Percentiles rank a stretch among this genome's conserved stretches.
phyloP scores from a whole-genome alignment of 2,888 invertebrate genomes.

The Agelastica alni region DNA sequence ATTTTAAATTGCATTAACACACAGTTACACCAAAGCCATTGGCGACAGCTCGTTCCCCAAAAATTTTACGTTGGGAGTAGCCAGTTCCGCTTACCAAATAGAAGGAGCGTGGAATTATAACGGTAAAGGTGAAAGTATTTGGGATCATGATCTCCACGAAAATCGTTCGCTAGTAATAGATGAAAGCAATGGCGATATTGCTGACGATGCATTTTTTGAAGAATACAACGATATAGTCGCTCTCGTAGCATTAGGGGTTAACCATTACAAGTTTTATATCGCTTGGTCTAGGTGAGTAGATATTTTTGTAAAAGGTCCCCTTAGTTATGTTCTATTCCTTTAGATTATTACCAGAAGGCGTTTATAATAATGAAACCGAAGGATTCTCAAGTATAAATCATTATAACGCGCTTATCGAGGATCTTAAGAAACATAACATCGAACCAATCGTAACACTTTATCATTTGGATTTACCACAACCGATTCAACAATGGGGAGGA shows the following conservation, averaged over 20 bases:
- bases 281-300: constrained; percentile 14
- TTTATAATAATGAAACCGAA: constrained; percentile 46
- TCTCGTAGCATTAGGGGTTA: not conserved
- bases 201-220: constrained; percentile 4
- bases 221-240: constrained; percentile 4
- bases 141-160: constrained; percentile 2
- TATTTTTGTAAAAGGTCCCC: not conserved
- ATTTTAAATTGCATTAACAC: no score
- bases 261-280: constrained; percentile 16
- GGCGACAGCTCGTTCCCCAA: constrained; percentile 5
- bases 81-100: constrained; percentile 13
- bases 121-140: constrained; percentile 14
- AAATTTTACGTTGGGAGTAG: constrained; percentile 16
- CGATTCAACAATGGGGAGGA: constrained; percentile 58
- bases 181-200: not conserved
- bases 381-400: constrained; percentile 55
- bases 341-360: constrained; percentile 63
- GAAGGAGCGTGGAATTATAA: constrained; percentile 8
- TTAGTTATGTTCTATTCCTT: not conserved
- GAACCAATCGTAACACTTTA: constrained; percentile 29
- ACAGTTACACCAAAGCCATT: not conserved
- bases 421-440: constrained; percentile 5
- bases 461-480: constrained; percentile 65
- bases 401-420: constrained; percentile 28
- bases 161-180: not conserved